phyloP scores from a whole-genome alignment of 2,797 vertebrate genomes.

The Schizopygopsis pylzovi region DNA sequence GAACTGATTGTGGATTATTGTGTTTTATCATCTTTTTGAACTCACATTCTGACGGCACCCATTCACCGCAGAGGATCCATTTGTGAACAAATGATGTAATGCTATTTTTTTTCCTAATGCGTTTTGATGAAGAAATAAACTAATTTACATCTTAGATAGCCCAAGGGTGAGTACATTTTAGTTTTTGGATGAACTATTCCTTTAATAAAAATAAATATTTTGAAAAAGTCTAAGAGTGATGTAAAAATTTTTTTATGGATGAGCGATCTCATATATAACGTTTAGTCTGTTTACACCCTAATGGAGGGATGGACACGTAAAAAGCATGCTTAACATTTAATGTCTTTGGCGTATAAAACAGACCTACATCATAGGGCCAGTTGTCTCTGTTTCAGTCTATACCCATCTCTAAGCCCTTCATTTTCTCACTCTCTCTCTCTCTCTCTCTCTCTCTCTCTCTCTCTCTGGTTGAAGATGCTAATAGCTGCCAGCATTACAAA shows the following conservation, averaged over 20 bases:
- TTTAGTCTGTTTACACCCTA: neutral
- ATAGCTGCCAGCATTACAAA: conserved; percentile 16
- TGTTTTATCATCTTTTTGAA: neutral
- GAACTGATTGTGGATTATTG: neutral
- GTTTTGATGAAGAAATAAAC: neutral
- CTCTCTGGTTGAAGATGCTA: neutral
- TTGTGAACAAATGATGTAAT: neutral
- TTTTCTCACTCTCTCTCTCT: neutral
- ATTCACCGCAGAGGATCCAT: neutral
- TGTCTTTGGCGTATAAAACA: neutral
- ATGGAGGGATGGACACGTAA: neutral
- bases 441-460: neutral
- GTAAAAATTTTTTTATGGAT: neutral
- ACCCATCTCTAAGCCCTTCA: neutral
- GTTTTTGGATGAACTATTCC: neutral
- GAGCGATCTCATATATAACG: neutral
- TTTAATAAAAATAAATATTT: conserved; percentile 18
- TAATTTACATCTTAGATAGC: neutral
- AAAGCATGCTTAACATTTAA: neutral
- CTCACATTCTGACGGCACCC: neutral
- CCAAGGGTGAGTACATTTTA: neutral
- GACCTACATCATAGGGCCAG: neutral
- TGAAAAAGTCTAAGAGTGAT: neutral
- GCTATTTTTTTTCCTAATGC: neutral
- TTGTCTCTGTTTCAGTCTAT: neutral